These are phyloP conservation scores for Xiphydria camelus DNA, from an alignment of 2,888 invertebrate species.

Conservation along the genomic window DNA sequence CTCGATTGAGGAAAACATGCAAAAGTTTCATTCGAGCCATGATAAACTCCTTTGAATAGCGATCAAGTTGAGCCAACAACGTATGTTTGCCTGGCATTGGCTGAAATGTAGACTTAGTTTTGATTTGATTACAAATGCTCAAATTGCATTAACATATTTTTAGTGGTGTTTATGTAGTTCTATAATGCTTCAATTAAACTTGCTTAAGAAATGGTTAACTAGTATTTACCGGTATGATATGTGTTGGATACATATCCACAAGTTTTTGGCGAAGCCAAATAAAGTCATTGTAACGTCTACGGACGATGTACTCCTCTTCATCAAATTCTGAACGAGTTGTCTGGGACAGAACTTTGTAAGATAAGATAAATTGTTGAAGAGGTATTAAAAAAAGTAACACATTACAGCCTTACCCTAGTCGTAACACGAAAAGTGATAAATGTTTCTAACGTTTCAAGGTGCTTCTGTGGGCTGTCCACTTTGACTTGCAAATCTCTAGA, in stretches of 20 bases:
- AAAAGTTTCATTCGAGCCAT: conserved; percentile 68
- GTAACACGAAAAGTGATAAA: conserved; percentile 72
- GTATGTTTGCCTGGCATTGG: conserved; percentile 74
- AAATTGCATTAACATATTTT: no score
- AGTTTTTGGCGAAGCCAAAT: conserved; percentile 70
- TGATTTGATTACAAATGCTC: conserved; percentile 5
- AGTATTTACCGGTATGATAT: conserved; percentile 68
- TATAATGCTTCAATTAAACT: background rate
- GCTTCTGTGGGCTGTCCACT: conserved; percentile 75
- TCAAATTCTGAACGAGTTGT: conserved; percentile 67
- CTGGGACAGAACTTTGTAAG: conserved; percentile 40
- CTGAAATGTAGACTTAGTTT: conserved; percentile 53
- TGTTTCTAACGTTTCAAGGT: conserved; percentile 71
- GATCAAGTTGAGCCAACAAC: conserved; percentile 68
- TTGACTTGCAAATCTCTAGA: conserved; percentile 66
- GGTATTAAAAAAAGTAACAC: background rate
- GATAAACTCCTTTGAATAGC: conserved; percentile 73
- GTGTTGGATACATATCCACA: conserved; percentile 68
- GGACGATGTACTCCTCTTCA: conserved; percentile 67
- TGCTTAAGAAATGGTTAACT: background rate
- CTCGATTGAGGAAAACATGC: conserved; percentile 67
- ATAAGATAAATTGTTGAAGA: conserved; percentile 11
- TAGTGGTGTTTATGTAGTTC: background rate
- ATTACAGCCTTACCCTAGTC: conserved; percentile 61
- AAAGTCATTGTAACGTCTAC: conserved; percentile 74